Conservation (phyloP, 2,888 invertebrate species). For the Mongoloraphidia duomilia region DNA sequence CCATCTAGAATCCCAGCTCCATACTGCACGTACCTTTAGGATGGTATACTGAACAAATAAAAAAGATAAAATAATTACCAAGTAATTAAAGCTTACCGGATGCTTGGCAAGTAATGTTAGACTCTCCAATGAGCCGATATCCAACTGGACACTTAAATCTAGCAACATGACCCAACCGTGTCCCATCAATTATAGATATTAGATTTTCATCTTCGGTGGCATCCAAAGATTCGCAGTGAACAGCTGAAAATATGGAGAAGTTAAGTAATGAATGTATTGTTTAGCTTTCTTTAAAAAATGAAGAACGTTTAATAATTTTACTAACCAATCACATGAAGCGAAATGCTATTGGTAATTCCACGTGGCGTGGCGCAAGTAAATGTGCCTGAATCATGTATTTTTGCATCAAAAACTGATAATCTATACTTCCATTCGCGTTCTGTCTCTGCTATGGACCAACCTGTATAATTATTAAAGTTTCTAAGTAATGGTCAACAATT, state of each 20-base stretch:
- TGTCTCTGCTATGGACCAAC: slow-evolving; percentile 57
- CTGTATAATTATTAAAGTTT: slow-evolving; percentile 27
- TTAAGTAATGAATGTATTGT: no score
- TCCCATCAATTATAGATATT: slow-evolving; percentile 51
- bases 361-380: slow-evolving; percentile 74
- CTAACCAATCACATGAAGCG: slow-evolving; percentile 64
- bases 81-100: slow-evolving; percentile 52
- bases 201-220: no score
- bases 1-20: no score
- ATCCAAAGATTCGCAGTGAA: slow-evolving; percentile 44
- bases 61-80: no score
- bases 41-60: no score
- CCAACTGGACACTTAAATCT: slow-evolving; percentile 69
- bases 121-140: slow-evolving; percentile 60
- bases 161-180: slow-evolving; percentile 60
- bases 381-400: slow-evolving; percentile 67
- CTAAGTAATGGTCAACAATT: no score
- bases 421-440: slow-evolving; percentile 72
- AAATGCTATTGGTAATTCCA: slow-evolving; percentile 62
- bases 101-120: slow-evolving; percentile 67
- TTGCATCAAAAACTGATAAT: slow-evolving; percentile 66
- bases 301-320: slow-evolving; percentile 17
- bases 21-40: no score
- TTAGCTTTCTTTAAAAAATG: no score
- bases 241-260: slow-evolving; percentile 29